Conservation (phyloP, 2,888 invertebrate genomes). For the Hartigia nigra region DNA sequence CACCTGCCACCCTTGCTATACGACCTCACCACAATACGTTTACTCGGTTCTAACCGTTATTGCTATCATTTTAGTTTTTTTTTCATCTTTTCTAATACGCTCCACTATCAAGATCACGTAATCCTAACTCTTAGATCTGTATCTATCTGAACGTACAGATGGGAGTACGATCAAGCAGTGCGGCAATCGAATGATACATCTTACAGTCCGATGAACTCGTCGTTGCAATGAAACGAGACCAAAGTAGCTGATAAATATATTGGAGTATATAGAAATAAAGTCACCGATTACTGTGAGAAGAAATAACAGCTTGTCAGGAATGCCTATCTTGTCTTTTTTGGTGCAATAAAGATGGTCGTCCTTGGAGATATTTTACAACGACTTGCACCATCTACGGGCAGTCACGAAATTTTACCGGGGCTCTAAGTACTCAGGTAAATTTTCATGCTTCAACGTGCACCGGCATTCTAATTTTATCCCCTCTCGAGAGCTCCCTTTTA, state of each 20-base stretch:
- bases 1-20: slow-evolving; percentile 58
- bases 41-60: slow-evolving; percentile 3
- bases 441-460: neutral
- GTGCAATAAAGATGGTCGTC: neutral
- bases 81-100: neutral
- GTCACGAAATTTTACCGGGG: neutral
- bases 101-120: neutral
- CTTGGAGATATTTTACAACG: neutral
- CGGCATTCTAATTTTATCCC: neutral
- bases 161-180: neutral
- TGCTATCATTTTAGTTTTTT: neutral
- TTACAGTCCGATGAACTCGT: neutral
- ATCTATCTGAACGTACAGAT: neutral
- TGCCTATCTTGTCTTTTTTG: neutral
- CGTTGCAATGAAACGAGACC: neutral
- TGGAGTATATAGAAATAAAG: neutral
- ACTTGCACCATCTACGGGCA: neutral
- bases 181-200: neutral
- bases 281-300: neutral
- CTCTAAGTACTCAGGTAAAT: neutral
- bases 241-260: neutral
- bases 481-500: neutral
- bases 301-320: neutral
- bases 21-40: slow-evolving; percentile 46
- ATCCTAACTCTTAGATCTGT: neutral